Base-by-base conservation (phyloP, 2,888 invertebrate genomes). In the Polymixis flavicincta region DNA sequence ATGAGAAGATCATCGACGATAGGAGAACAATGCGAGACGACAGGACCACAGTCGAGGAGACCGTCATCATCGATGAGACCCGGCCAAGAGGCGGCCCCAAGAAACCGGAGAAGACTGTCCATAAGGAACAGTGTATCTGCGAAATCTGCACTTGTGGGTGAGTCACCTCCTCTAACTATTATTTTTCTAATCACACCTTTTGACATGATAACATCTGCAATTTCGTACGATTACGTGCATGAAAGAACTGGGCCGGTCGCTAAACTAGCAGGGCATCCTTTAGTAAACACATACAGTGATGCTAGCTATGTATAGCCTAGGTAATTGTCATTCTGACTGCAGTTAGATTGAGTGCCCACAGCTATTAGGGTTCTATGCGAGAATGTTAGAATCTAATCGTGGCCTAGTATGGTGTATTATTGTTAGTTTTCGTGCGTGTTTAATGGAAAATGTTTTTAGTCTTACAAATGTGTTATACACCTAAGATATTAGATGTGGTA, bases 141-240 rank as follows among this genome's bases (percentile, higher is more conserved):
- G 98, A 98, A 96, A 97, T 98, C 83, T 98, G 98, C 93, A 98
- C 98, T 90, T 98, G 98, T 96, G 98, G 98, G 98, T 98, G 95
- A 98, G 98, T 97, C 22, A 57, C 60, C 54, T 59, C 13, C 52
- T 70, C 17, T 48, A 11, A 63, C 2, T 59, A n/a, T 28, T 13
- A 42, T n/a, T 63, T 63, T 50, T 70, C 45, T 60, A 28, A 70
- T 78, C n/a, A 70, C 66, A 79, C 67, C 77, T 84, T 84, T 83
- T 85, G 74, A 83, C 83, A 87, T 73, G 80, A 82, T 80, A 80
- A n/a, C 13, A 55, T 65, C 28, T 3, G 13, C 9, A 70, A 25
- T 48, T 63, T 54, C 4, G 28, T 65, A 48, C 22, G 8, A 64
- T 45, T 65, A 57, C 6, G 32, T 60, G 63, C 67, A 71, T 78